Percentiles rank a stretch among this genome's conserved stretches.
Conservation (phyloP, 2,888 invertebrate species). For the Galerucella nymphaeae region DNA sequence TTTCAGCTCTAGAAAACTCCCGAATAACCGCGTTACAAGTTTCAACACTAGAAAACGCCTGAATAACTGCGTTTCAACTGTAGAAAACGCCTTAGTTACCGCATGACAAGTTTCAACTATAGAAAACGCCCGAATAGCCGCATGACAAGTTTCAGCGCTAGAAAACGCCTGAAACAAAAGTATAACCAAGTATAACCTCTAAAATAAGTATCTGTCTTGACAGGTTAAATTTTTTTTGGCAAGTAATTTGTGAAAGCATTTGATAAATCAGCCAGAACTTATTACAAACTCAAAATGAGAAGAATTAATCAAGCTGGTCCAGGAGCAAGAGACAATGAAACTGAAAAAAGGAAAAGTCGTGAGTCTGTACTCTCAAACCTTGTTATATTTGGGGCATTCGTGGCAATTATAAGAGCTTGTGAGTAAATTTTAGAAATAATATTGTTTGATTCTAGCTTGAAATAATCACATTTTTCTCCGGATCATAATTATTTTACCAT, state of each 20-base stretch:
- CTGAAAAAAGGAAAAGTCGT: constrained; percentile 52
- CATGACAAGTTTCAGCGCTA: too few species aligned
- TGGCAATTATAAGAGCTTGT: constrained; percentile 52
- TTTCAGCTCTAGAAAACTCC: too few species aligned
- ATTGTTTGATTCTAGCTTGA: background rate
- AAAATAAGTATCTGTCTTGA: background rate
- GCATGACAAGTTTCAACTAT: too few species aligned
- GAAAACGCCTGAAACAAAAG: too few species aligned
- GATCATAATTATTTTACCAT: background rate
- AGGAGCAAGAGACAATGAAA: constrained; percentile 49
- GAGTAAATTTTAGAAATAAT: constrained; percentile 36
- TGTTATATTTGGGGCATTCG: constrained; percentile 50
- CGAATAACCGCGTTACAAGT: too few species aligned
- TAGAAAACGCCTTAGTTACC: too few species aligned
- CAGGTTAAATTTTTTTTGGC: background rate
- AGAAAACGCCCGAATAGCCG: too few species aligned
- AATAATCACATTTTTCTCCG: background rate
- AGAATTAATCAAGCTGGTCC: constrained; percentile 22
- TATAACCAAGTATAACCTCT: too few species aligned
- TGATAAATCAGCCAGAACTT: background rate
- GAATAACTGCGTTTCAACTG: too few species aligned
- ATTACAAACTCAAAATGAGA: constrained; percentile 5
- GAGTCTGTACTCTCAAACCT: constrained; percentile 54
- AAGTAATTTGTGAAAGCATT: too few species aligned
- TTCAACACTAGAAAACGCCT: too few species aligned